phyloP scores from a whole-genome alignment of 2,113 vertebrate species.

The Oceanodroma tethys region DNA sequence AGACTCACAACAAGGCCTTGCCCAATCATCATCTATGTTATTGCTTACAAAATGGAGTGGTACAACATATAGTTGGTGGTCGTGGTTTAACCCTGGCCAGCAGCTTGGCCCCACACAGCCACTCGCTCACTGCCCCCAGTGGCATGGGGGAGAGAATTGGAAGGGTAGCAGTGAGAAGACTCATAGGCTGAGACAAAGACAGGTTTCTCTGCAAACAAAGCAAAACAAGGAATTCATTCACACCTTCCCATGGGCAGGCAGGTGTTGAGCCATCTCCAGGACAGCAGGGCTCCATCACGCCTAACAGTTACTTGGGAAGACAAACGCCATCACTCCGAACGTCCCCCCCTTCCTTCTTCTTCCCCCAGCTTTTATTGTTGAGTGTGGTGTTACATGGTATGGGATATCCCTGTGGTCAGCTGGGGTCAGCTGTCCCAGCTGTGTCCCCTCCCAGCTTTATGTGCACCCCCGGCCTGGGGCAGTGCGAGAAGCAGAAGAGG shows the following conservation, averaged over 20 bases:
- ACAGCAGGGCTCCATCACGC: background rate
- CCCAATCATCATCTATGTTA: background rate
- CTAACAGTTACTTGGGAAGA: fast-evolving
- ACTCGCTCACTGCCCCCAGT: background rate
- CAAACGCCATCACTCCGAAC: fast-evolving
- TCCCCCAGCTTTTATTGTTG: background rate
- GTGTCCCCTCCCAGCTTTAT: background rate
- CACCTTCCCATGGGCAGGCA: fast-evolving
- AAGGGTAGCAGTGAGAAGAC: background rate
- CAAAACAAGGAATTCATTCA: background rate
- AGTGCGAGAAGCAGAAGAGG: background rate
- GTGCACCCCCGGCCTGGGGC: background rate
- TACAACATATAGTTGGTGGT: background rate
- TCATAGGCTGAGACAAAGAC: background rate
- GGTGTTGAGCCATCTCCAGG: background rate
- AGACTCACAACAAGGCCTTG: background rate
- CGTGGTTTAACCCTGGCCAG: background rate
- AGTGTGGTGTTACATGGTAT: background rate
- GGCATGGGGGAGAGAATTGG: background rate
- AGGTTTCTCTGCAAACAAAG: background rate
- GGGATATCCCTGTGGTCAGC: background rate
- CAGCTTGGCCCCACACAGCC: background rate
- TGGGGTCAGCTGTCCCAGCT: background rate
- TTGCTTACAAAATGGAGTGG: background rate
- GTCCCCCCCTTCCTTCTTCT: background rate